Percentiles rank a stretch among this genome's conserved stretches.
Evolutionary conservation across 2,113 vertebrate species (phyloP).

Genomic region (Leucoraja erinaceus): DNA sequence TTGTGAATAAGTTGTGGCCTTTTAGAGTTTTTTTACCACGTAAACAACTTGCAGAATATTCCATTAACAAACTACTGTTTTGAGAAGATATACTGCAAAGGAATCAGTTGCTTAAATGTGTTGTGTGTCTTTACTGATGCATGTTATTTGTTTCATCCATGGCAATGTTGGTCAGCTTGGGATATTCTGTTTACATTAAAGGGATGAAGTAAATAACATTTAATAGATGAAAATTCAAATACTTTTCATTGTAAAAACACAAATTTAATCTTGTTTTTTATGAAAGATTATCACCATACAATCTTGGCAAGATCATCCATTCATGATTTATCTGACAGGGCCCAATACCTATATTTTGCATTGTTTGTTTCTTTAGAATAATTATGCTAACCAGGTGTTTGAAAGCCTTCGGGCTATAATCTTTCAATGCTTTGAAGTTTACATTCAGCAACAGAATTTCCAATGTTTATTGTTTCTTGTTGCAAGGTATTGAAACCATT

Average conservation of each 20-base stretch:
- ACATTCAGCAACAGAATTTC: neutral
- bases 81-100: neutral
- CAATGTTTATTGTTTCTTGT: slow-evolving; percentile 3
- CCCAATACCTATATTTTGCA: neutral
- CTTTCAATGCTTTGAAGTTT: slow-evolving; percentile 25
- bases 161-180: too few species aligned
- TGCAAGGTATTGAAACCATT: neutral
- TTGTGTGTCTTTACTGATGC: neutral
- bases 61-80: neutral
- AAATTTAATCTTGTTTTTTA: neutral
- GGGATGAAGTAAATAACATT: neutral
- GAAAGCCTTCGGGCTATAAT: neutral
- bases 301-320: neutral
- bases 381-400: slow-evolving; percentile 28
- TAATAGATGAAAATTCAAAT: neutral
- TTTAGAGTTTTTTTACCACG: neutral
- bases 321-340: neutral
- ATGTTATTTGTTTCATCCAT: neutral
- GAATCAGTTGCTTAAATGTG: neutral
- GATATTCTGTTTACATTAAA: neutral
- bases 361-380: slow-evolving; percentile 23
- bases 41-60: neutral
- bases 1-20: neutral
- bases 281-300: neutral
- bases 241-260: neutral